A percentile compares a stretch with the other conserved stretches of the same genome.
Evolutionary conservation across 2,113 vertebrate genomes (phyloP).

Genomic region (Plectropomus leopardus): DNA sequence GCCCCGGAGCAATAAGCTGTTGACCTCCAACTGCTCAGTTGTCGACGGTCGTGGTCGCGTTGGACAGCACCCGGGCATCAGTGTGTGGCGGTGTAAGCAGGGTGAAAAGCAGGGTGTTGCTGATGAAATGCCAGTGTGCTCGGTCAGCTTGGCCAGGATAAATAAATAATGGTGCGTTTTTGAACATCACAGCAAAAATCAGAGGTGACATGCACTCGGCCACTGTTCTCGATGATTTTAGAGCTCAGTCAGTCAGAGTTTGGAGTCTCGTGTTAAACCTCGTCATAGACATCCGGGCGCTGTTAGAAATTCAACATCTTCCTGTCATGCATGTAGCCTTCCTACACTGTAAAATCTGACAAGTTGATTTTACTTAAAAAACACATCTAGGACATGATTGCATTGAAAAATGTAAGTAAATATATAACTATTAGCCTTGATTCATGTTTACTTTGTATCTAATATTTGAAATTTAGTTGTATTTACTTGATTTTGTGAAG

Average conservation of each 20-base stretch:
- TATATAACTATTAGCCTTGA: too few species aligned
- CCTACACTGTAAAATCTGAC: too few species aligned
- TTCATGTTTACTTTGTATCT: too few species aligned
- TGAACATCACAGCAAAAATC: constrained; percentile 47
- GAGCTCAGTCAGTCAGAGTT: constrained; percentile 28
- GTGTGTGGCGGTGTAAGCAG: constrained; percentile 12
- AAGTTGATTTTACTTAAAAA: too few species aligned
- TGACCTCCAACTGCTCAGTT: constrained; percentile 50
- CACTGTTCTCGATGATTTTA: constrained; percentile 16
- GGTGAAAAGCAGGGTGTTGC: constrained; percentile 35
- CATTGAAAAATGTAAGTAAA: too few species aligned
- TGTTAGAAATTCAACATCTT: constrained; percentile 8
- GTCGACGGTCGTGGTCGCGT: constrained; percentile 6
- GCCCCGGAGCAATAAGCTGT: constrained; percentile 39
- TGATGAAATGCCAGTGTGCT: constrained; percentile 53
- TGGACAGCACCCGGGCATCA: constrained; percentile 21
- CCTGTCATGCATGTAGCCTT: too few species aligned
- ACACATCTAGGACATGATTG: too few species aligned
- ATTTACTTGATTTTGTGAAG: too few species aligned
- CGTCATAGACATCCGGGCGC: background rate
- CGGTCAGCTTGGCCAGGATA: constrained; percentile 44
- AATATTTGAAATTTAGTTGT: too few species aligned
- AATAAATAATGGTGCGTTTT: constrained; percentile 47
- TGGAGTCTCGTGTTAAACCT: constrained; percentile 4
- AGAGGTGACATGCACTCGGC: constrained; percentile 29